Conservation (phyloP, 2,888 invertebrate species). For the Clitarchus hookeri region DNA sequence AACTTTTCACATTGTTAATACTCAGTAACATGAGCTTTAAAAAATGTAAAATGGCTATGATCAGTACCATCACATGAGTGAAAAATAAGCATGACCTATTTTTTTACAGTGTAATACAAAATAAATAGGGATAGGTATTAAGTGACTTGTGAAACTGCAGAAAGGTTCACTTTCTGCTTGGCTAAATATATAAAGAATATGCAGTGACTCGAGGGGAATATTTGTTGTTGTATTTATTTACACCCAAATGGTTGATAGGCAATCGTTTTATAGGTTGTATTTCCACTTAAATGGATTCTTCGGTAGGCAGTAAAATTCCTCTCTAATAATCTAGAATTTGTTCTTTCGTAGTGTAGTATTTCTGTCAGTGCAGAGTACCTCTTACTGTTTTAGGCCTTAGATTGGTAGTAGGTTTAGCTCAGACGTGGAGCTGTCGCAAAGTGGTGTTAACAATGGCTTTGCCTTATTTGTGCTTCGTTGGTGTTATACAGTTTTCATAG, state of each 20-base stretch:
- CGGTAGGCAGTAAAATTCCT: slow-evolving; percentile 7
- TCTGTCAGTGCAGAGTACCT: slow-evolving; percentile 9
- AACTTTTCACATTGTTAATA: not conserved
- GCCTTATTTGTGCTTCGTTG: not conserved
- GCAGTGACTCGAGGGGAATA: slow-evolving; percentile 1
- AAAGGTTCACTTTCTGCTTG: not conserved
- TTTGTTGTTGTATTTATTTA: slow-evolving; percentile 11
- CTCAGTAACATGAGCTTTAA: not conserved
- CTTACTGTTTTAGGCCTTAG: slow-evolving; percentile 14
- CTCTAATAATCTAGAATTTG: not conserved
- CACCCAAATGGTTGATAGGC: slow-evolving; percentile 14
- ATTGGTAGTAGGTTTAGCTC: not conserved
- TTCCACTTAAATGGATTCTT: slow-evolving; percentile 10
- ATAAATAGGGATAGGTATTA: not conserved
- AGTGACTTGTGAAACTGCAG: not conserved
- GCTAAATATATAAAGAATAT: not conserved
- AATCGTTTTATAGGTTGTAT: slow-evolving; percentile 1
- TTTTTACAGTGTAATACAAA: not conserved
- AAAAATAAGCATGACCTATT: not conserved
- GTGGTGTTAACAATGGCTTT: not conserved
- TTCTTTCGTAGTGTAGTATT: not conserved
- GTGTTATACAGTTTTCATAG: not conserved
- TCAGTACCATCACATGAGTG: not conserved
- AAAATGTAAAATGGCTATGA: not conserved
- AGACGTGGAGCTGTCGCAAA: not conserved